Percentiles rank a stretch among this genome's conserved stretches.
phyloP scores from a whole-genome alignment of 2,888 invertebrate genomes.

The Stenodera caucasica region DNA sequence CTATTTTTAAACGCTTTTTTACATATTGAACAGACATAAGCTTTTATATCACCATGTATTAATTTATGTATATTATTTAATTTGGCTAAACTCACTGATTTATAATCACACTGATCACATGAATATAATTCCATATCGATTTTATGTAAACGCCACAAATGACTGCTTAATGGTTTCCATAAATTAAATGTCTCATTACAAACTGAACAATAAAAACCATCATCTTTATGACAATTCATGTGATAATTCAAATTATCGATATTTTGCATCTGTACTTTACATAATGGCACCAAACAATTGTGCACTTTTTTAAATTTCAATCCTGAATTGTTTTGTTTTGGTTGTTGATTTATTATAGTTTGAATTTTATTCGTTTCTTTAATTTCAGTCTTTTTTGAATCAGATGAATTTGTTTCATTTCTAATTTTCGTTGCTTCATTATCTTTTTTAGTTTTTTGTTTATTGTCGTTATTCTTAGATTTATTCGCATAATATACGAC shows the following conservation, averaged over 20 bases:
- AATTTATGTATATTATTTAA: constrained; percentile 74
- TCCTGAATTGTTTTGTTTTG: neutral
- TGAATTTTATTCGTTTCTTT: neutral
- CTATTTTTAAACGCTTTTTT: constrained; percentile 78
- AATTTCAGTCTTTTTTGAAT: neutral
- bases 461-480: constrained; percentile 34
- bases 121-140: constrained; percentile 79
- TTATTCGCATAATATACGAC: constrained; percentile 53
- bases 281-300: constrained; percentile 61
- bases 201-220: constrained; percentile 65
- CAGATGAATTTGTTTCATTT: neutral
- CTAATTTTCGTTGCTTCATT: constrained; percentile 25
- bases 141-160: constrained; percentile 76
- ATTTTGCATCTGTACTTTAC: constrained; percentile 62
- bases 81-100: constrained; percentile 70
- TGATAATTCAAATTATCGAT: constrained; percentile 67
- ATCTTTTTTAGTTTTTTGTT: constrained; percentile 34
- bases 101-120: constrained; percentile 75
- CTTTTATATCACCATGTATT: constrained; percentile 69
- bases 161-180: constrained; percentile 73
- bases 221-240: constrained; percentile 59
- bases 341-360: constrained; percentile 10
- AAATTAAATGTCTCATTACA: constrained; percentile 62
- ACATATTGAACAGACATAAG: constrained; percentile 67
- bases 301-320: constrained; percentile 35